Conservation (phyloP, 2,797 vertebrate species). For the Scyliorhinus canicula region DNA sequence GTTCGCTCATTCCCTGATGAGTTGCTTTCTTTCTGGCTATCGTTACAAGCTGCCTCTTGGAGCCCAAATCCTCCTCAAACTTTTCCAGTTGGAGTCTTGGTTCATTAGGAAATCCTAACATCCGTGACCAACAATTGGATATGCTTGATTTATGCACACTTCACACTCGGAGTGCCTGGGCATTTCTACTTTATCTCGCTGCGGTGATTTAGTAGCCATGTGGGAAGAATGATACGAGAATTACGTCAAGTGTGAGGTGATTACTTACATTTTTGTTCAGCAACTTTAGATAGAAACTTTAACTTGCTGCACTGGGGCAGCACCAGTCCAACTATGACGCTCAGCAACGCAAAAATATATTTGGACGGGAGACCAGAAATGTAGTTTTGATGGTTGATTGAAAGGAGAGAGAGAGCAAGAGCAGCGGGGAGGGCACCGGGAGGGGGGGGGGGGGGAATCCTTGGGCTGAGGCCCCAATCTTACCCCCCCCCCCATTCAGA, state of each 20-base stretch:
- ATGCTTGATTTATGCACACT: not conserved
- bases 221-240: not conserved
- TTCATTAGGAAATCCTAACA: too few relatives aligned
- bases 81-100: too few relatives aligned
- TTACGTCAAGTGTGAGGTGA: not conserved
- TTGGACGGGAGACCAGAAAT: not conserved
- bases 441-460: too few relatives aligned
- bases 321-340: not conserved
- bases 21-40: not conserved
- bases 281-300: not conserved
- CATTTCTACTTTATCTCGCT: not conserved
- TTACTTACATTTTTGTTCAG: not conserved
- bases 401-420: too few relatives aligned
- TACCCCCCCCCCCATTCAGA: too few relatives aligned
- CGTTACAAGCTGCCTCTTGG: not conserved
- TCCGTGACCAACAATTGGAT: not conserved
- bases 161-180: not conserved
- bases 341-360: not conserved
- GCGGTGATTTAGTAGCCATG: not conserved
- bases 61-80: not conserved
- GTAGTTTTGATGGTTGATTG: too few relatives aligned
- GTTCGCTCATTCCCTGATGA: too few relatives aligned
- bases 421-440: too few relatives aligned
- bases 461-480: too few relatives aligned
- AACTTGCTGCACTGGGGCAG: not conserved